Evolutionary conservation across 2,113 vertebrate species (phyloP).

Genomic region (Budorcas taxicolor): DNA sequence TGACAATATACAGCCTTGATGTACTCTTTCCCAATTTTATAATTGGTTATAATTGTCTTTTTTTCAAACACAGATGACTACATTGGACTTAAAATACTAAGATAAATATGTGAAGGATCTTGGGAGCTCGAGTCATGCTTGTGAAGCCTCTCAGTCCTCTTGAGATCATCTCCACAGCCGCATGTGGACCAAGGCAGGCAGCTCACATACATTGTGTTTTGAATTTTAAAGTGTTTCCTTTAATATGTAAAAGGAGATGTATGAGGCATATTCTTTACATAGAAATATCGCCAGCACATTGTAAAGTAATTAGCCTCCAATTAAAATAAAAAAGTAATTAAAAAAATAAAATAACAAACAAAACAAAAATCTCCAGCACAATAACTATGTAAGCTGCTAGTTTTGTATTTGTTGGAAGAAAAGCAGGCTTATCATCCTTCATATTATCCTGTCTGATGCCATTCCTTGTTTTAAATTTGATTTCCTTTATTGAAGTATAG

Average conservation of each 20-base stretch:
- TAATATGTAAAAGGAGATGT: neutral
- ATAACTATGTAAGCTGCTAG: neutral
- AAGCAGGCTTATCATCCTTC: neutral
- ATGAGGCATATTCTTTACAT: neutral
- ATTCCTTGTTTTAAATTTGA: neutral
- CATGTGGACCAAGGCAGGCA: conserved; percentile 52
- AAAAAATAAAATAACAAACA: neutral
- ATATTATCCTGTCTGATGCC: too few relatives aligned
- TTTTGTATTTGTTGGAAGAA: neutral
- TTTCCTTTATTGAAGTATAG: neutral
- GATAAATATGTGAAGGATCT: conserved; percentile 25
- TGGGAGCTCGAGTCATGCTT: neutral
- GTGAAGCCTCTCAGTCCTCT: conserved; percentile 49
- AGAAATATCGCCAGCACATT: neutral
- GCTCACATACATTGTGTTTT: neutral
- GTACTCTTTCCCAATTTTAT: neutral
- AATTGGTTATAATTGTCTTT: neutral
- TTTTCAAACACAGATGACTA: conserved; percentile 19
- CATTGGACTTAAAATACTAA: neutral
- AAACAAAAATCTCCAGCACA: neutral
- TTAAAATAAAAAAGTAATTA: neutral
- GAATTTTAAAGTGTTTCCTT: neutral
- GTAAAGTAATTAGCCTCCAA: neutral
- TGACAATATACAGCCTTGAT: neutral
- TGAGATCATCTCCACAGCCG: neutral